Evolutionary conservation across 2,797 vertebrate species (phyloP).

Genomic region (Propithecus deckenii): DNA sequence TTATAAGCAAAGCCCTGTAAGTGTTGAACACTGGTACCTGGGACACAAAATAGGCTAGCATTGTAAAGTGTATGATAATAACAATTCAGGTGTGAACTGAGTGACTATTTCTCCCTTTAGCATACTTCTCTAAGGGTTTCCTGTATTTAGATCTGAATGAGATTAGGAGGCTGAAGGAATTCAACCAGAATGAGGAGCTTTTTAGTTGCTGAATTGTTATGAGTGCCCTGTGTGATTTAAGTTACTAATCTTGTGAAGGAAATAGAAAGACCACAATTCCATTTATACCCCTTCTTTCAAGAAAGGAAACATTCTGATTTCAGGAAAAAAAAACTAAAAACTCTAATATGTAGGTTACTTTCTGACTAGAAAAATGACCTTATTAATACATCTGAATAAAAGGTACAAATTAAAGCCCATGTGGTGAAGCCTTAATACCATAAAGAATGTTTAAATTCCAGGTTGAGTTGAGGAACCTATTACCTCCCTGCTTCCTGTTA

Average conservation of each 20-base stretch:
- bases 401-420: background rate
- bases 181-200: background rate
- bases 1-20: background rate
- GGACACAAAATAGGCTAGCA: background rate
- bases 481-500: background rate
- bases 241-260: background rate
- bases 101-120: background rate
- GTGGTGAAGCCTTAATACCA: background rate
- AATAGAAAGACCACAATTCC: background rate
- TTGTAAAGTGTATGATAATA: background rate
- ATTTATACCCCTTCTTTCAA: background rate
- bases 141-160: background rate
- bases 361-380: conserved; percentile 8
- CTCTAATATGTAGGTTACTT: background rate
- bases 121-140: background rate
- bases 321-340: background rate
- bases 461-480: background rate
- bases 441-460: background rate
- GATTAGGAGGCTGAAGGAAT: background rate
- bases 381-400: conserved; percentile 10
- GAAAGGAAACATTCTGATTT: background rate
- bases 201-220: background rate
- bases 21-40: background rate
- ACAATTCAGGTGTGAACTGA: background rate
- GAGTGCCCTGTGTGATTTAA: background rate